phyloP scores from a whole-genome alignment of 2,113 vertebrate species.

The Hystrix cristata region DNA sequence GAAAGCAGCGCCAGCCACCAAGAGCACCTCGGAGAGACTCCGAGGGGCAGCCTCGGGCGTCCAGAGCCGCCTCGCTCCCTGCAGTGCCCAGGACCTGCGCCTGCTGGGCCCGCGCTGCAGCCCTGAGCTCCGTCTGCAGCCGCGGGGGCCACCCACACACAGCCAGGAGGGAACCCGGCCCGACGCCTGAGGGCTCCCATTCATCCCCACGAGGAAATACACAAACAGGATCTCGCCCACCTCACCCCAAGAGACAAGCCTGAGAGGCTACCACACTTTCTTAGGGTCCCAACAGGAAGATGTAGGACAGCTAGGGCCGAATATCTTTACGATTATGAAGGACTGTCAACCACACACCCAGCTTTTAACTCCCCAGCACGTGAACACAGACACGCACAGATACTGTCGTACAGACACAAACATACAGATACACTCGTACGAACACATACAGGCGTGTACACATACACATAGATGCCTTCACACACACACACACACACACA shows the following conservation, averaged over 20 bases:
- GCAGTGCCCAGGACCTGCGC: neutral
- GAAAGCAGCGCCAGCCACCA: rapidly evolving
- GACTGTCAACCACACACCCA: neutral
- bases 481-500: too few relatives aligned
- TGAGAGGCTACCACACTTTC: neutral
- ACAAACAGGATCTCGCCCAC: neutral
- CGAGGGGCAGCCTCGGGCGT: rapidly evolving
- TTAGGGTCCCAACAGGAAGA: neutral
- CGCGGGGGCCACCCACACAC: neutral
- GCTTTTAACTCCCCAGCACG: neutral
- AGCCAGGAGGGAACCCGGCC: rapidly evolving
- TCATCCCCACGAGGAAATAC: neutral
- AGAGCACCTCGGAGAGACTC: neutral
- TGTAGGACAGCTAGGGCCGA: neutral
- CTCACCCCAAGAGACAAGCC: neutral
- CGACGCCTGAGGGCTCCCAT: neutral
- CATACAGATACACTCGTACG: rapidly evolving
- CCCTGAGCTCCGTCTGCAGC: neutral
- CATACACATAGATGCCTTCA: neutral
- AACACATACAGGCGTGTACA: too few relatives aligned
- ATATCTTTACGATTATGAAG: neutral
- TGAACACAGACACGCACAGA: neutral
- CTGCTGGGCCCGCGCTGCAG: neutral
- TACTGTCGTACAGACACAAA: neutral
- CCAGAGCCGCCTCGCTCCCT: too few relatives aligned